Percentiles rank a stretch among this genome's conserved stretches.
These are phyloP conservation scores for Drepanosiphum platanoidis DNA, from an alignment of 2,888 invertebrate species.

Conservation along the genomic window DNA sequence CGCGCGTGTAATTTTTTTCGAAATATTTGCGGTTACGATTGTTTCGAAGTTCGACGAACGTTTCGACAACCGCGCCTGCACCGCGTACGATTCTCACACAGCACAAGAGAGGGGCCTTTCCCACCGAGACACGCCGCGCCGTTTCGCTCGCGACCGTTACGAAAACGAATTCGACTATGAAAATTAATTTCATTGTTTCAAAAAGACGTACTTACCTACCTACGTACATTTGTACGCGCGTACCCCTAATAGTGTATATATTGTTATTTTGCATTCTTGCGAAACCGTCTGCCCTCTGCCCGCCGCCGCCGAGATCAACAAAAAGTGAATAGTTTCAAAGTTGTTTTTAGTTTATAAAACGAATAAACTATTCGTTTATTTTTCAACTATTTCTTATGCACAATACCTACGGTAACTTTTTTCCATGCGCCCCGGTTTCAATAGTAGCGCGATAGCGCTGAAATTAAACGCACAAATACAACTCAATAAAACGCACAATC, in stretches of 20 bases:
- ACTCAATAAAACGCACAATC: slow-evolving; percentile 19
- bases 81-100: too few relatives aligned
- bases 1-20: too few relatives aligned
- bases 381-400: slow-evolving; percentile 28
- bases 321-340: slow-evolving; percentile 49
- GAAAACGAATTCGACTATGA: background rate
- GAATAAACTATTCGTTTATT: slow-evolving; percentile 36
- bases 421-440: background rate
- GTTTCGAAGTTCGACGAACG: too few relatives aligned
- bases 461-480: background rate
- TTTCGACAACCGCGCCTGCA: too few relatives aligned
- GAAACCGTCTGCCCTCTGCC: too few relatives aligned
- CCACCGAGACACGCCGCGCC: too few relatives aligned
- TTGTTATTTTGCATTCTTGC: slow-evolving; percentile 31
- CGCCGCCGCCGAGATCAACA: background rate
- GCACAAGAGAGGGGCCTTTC: too few relatives aligned
- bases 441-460: background rate
- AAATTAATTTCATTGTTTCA: background rate
- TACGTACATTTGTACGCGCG: background rate
- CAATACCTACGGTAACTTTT: background rate
- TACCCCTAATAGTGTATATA: background rate
- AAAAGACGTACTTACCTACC: background rate
- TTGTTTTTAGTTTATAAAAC: slow-evolving; percentile 28
- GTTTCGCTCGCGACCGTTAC: too few relatives aligned
- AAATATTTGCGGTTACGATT: too few relatives aligned